Percentiles rank a stretch among this genome's conserved stretches.
These are phyloP conservation scores for Rana temporaria DNA, from an alignment of 2,113 vertebrate genomes.

Conservation along the genomic window DNA sequence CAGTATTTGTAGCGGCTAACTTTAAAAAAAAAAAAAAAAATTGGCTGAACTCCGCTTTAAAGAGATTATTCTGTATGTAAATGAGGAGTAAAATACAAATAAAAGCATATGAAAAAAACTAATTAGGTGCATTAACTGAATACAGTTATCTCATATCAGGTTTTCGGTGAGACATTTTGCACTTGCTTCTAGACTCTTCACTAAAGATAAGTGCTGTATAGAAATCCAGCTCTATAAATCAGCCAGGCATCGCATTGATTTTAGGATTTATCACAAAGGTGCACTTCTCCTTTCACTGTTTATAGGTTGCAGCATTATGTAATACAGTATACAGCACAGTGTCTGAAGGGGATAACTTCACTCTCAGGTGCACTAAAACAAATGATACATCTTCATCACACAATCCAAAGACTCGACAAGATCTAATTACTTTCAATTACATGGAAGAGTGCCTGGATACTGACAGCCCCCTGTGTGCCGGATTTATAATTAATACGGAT, in stretches of 20 bases:
- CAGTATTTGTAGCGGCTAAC: too few species aligned
- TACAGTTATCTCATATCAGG: too few species aligned
- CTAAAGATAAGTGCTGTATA: too few species aligned
- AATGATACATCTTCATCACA: slow-evolving; percentile 8
- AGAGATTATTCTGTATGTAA: too few species aligned
- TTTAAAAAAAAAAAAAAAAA: too few species aligned
- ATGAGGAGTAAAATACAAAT: too few species aligned
- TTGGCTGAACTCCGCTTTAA: too few species aligned
- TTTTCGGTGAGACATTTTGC: too few species aligned
- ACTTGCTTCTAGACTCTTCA: too few species aligned
- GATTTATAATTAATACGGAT: slow-evolving; percentile 28
- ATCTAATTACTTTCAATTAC: slow-evolving; percentile 36
- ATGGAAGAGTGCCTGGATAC: background rate
- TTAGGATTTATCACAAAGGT: background rate
- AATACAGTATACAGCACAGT: background rate
- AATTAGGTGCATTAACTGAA: too few species aligned
- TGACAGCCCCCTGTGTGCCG: background rate
- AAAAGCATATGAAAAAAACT: too few species aligned
- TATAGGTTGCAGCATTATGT: background rate
- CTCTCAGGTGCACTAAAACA: background rate
- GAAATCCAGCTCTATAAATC: background rate
- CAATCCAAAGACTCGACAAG: background rate
- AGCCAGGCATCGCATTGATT: background rate
- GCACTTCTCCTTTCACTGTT: background rate
- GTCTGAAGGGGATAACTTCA: background rate